Evolutionary conservation across 1,140 invertebrate species (phyloP), one percentile per base, ranked within the genome.

Genomic region (Nasonia vitripennis): DNA sequence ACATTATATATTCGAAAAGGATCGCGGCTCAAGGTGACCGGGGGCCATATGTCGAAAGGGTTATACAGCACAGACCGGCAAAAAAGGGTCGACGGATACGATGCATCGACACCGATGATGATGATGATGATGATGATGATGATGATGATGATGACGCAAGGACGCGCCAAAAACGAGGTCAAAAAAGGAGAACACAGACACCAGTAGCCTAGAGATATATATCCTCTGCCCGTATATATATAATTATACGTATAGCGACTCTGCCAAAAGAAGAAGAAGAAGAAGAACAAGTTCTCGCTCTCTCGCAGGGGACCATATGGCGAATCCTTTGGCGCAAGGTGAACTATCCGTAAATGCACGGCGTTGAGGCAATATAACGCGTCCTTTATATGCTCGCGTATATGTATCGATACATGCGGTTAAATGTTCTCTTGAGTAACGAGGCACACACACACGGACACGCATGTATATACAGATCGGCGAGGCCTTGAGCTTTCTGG

Each of bases 251-350:
- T 10, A 3, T n/a, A 71, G 27, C 27, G 27, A 10, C 70, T 62
- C 10, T 27, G 68, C 27, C 45, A 73, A 11, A 62, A 34, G 68
- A 27, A 27, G 27, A 27, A 27, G 23, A 71, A 70, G 23, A 70
- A 31, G 14, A 55, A 55, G 27, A 31, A 27, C 9, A 75, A 75
- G 73, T 27, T 83, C 14, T 27, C 27, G 27, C 27, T 27, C 41
- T 84, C 85, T 86, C 79, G 79, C 81, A 85, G 86, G 78, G 41
- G 79, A 88, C 90, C 91, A 91, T 92, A 92, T 91, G 91, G 91
- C 89, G 90, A 92, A 91, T 91, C 89, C 90, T 91, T 91, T 91
- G 86, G 85, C 78, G 84, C 86, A 90, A 90, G 87, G 27, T 73
- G 83, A 87, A 81, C 87, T 37, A 37, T 37, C 2, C 5, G 34